Base-by-base conservation (phyloP, 2,113 vertebrate species). In the Clinocottus analis region DNA sequence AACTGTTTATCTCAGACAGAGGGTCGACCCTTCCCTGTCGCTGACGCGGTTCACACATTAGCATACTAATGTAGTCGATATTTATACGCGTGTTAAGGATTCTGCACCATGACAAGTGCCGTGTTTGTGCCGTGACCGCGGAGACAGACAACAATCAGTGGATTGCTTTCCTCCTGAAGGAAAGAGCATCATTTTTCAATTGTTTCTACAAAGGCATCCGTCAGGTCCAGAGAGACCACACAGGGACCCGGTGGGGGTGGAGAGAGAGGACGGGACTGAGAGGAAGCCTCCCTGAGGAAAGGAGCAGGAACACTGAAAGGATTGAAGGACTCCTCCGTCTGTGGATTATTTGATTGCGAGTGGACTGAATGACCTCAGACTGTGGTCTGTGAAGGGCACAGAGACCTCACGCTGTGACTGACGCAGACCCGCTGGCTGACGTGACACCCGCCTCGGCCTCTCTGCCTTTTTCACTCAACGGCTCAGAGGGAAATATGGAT, bases 361-460 rank as follows among this genome's bases (percentile, higher is more conserved):
- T 0, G 0, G 25, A 17, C 35, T 43, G 41, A 45, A 43, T 64
- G 39, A 65, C 76, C 39, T 63, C 56, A 64, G 56, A 63, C 45
- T 49, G 37, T n/a, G 55, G 58, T 71, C 58, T 71, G 9, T 70
- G 82, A 75, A 80, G 72, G 66, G 72, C 65, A 60, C 59, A 79
- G 31, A 39, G 58, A 45, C n/a, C n/a, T 41, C 75, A 59, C 60
- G 31, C 69, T 53, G 56, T 16, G 49, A 53, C 82, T 53, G 51
- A 65, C 49, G 33, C 43, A 7, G 16, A 47, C 66, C 66, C 3
- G 61, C 77, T 80, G 59, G 11, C 75, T 70, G 49, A 79, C 41
- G 65, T 21, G 7, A 43, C 64, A n/a, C n/a, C n/a, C n/a, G n/a
- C 31, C 65, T 71, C 13, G 5, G 56, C 43, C 16, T 49, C 11